A percentile compares a stretch with the other conserved stretches of the same genome.
These are phyloP conservation scores for Pammene aurita DNA, from an alignment of 2,888 invertebrate species.

Conservation along the genomic window DNA sequence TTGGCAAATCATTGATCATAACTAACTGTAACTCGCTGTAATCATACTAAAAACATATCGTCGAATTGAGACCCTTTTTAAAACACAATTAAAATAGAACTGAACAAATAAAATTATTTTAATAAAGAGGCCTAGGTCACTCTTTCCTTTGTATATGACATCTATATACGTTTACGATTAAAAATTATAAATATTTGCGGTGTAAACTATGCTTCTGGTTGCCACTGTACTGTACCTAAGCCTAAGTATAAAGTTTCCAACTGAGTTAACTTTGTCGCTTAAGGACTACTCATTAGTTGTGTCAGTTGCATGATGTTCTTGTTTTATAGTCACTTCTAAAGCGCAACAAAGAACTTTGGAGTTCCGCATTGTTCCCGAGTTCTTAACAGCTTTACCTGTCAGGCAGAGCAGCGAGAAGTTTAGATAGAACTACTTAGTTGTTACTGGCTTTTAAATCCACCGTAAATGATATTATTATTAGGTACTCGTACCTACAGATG, in stretches of 20 bases:
- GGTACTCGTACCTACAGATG: background rate
- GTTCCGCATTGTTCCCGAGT: conserved; percentile 15
- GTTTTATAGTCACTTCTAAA: conserved; percentile 22
- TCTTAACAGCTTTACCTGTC: conserved; percentile 27
- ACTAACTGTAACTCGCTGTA: too few species aligned
- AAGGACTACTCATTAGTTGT: conserved; percentile 13
- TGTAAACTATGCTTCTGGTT: too few species aligned
- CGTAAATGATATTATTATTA: conserved; percentile 17
- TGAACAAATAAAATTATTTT: too few species aligned
- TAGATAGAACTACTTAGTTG: conserved; percentile 25
- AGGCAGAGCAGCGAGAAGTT: conserved; percentile 14
- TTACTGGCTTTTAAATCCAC: conserved; percentile 26
- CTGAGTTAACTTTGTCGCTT: background rate
- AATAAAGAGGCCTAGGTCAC: too few species aligned
- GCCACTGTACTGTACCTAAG: background rate
- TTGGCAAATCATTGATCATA: too few species aligned
- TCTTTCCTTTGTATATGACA: too few species aligned
- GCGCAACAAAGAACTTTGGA: conserved; percentile 18
- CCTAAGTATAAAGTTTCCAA: background rate
- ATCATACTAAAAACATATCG: too few species aligned
- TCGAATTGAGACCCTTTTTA: too few species aligned
- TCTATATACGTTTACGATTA: too few species aligned
- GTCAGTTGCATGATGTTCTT: conserved; percentile 10
- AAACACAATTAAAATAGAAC: too few species aligned
- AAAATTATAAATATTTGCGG: too few species aligned